Base-by-base conservation (phyloP, 2,113 vertebrate genomes). In the Campylomormyrus tamandua region DNA sequence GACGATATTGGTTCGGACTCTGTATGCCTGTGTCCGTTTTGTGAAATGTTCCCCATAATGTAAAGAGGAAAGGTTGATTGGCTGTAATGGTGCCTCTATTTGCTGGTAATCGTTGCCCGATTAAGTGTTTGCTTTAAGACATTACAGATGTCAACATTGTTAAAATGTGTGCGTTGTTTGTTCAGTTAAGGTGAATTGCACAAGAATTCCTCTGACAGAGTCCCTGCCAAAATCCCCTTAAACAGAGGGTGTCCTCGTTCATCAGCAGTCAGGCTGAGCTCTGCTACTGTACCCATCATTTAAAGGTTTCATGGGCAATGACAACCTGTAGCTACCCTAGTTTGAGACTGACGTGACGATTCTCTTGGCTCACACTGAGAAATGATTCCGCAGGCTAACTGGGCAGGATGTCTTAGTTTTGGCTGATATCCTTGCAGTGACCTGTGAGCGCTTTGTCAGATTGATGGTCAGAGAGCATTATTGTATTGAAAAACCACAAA, bases 51-150 rank as follows among this genome's bases (percentile, higher is more conserved):
- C 62, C 27, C 58, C 21, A 21, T 90, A 90, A 90, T 77, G 31
- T 70, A 52, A 77, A 90, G 89, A 87, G 84, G 89, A 87, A 90
- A 84, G 84, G 24, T 17, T 87, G 58, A 87, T 87, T 90, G 83
- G 83, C 49, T 27, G 24, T 89, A 89, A 90, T 87, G 53, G 53
- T 35, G n/a, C 52, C 42, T 87, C 89, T 86, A 74, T 87, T 90
- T 87, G 62, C 48, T 70, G 11, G 35, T 88, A 88, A 88, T 90
- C 49, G 42, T 70, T 52, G 87, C 87, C 74, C n/a, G 46, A 88
- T 90, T 90, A 90, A 83, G 87, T 62, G 74, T 90, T 83, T 88
- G 52, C 87, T 89, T 89, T 88, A 90, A 89, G 90, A 89, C 56
- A 89, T 89, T 90, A 62, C 83, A 85, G 77, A 90, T 89, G 87